A percentile compares a stretch with the other conserved stretches of the same genome.
phyloP scores from a whole-genome alignment of 2,113 vertebrate species.

The Cyanistes caeruleus region DNA sequence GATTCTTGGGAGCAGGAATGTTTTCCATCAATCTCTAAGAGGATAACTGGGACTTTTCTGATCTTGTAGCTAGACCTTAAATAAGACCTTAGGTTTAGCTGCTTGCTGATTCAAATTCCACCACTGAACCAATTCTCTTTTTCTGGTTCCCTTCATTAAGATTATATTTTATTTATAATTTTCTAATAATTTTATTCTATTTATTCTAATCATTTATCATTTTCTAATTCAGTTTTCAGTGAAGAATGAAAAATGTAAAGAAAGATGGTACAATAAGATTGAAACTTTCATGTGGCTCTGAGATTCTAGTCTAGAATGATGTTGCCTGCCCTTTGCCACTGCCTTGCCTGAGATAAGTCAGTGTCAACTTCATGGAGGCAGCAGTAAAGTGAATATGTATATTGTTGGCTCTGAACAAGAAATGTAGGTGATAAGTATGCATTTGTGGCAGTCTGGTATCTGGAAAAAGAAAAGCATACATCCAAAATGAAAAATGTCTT shows the following conservation, averaged over 20 bases:
- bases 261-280: not conserved
- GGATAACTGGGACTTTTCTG: not conserved
- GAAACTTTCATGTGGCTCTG: rapidly evolving
- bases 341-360: not conserved
- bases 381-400: not conserved
- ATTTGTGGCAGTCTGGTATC: not conserved
- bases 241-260: not conserved
- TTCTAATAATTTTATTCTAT: not conserved
- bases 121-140: not conserved
- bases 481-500: not conserved
- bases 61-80: not conserved
- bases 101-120: not conserved
- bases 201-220: not conserved
- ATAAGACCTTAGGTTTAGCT: not conserved
- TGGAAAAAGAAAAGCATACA: not conserved
- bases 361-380: not conserved
- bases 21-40: not conserved
- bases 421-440: not conserved
- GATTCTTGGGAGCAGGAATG: not conserved
- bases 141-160: not conserved
- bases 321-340: not conserved
- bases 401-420: not conserved
- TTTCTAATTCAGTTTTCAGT: not conserved
- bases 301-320: not conserved
- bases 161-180: not conserved